Conservation (phyloP, 2,113 vertebrate species). For the Phoxinus phoxinus region DNA sequence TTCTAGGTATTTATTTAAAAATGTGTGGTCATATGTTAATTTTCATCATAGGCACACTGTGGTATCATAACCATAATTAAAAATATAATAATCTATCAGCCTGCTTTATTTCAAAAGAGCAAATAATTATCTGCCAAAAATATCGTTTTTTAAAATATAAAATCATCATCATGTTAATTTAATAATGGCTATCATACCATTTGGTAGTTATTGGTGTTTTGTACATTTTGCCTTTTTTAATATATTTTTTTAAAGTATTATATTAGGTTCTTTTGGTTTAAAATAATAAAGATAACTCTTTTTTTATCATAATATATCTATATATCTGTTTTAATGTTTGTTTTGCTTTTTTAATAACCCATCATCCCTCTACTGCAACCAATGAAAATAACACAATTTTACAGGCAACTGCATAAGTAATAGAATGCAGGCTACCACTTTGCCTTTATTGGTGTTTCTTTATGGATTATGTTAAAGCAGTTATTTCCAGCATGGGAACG, state of each 20-base stretch:
- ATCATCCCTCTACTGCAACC: not conserved
- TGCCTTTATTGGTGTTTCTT: conserved; percentile 17
- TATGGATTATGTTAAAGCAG: conserved; percentile 25
- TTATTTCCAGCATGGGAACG: conserved; percentile 24
- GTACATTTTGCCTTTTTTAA: not conserved
- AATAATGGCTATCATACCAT: not conserved
- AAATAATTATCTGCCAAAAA: too few relatives aligned
- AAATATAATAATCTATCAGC: too few relatives aligned
- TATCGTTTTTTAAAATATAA: too few relatives aligned
- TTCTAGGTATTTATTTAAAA: not conserved
- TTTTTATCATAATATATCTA: too few relatives aligned
- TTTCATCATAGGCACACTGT: not conserved
- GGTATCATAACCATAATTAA: not conserved
- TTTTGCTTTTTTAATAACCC: not conserved
- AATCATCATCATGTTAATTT: not conserved
- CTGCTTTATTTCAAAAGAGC: too few relatives aligned
- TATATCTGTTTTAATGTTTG: too few relatives aligned
- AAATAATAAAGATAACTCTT: too few relatives aligned
- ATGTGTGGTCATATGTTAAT: not conserved
- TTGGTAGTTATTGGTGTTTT: not conserved
- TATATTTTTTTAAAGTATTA: not conserved
- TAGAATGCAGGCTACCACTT: not conserved
- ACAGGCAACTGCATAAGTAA: not conserved
- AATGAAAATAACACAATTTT: not conserved
- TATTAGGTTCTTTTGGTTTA: not conserved